These are phyloP conservation scores for Tenebrosternarchus preto DNA, from an alignment of 2,113 vertebrate species.

Conservation along the genomic window DNA sequence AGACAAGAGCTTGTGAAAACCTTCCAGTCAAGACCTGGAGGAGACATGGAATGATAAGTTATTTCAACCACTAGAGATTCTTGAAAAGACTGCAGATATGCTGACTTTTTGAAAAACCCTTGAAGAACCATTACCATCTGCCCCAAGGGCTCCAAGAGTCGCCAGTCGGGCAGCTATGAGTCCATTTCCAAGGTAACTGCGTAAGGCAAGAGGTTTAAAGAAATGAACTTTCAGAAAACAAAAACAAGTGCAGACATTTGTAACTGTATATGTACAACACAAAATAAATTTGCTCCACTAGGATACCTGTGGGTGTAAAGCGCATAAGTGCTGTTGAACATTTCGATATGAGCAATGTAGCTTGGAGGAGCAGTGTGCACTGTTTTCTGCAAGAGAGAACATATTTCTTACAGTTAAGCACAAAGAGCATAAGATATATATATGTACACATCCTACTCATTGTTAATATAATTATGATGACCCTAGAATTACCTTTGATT, in stretches of 20 bases:
- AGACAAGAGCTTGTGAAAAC: conserved; percentile 89
- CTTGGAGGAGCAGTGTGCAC: conserved; percentile 79
- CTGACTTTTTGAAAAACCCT: not conserved
- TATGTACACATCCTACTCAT: conserved; percentile 4
- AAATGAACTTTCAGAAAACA: conserved; percentile 4
- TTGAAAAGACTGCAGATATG: conserved; percentile 4
- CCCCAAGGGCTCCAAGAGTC: conserved; percentile 86
- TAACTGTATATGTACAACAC: not conserved
- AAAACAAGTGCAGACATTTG: not conserved
- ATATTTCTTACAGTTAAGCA: not conserved
- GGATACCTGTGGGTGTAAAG: conserved; percentile 95
- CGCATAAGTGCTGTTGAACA: conserved; percentile 91
- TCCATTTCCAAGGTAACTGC: conserved; percentile 95
- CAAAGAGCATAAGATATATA: not conserved
- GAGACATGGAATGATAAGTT: conserved; percentile 30
- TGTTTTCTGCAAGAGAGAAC: conserved; percentile 78
- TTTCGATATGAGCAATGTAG: conserved; percentile 89
- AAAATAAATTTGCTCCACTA: not conserved
- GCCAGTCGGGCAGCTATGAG: conserved; percentile 88
- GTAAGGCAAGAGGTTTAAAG: conserved; percentile 50
- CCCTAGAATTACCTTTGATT: conserved; percentile 79
- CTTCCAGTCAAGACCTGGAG: conserved; percentile 75
- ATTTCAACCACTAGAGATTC: not conserved
- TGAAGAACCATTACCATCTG: conserved; percentile 76
- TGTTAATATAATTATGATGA: not conserved